Evolutionary conservation across 2,888 invertebrate species (phyloP).

Genomic region (Oligia fasciuncula): DNA sequence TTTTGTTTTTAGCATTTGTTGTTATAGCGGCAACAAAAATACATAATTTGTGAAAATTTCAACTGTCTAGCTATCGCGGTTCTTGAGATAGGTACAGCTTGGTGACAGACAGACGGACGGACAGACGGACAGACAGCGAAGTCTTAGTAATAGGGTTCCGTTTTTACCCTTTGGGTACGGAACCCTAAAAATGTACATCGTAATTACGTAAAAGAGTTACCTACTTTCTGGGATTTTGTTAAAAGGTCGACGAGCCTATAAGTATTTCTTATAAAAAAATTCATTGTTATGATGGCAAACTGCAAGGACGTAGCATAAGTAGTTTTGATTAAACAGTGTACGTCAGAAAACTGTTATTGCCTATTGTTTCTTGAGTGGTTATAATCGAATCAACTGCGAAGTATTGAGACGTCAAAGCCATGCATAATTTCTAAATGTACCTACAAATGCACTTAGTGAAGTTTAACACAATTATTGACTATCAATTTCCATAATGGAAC

Average conservation of each 20-base stretch:
- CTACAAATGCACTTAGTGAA: constrained; percentile 23
- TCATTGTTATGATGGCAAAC: background rate
- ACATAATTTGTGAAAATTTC: too few species aligned
- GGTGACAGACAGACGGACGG: too few species aligned
- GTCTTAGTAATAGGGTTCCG: too few species aligned
- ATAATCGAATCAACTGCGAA: constrained; percentile 30
- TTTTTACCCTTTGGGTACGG: too few species aligned
- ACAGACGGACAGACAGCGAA: too few species aligned
- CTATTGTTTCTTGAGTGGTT: constrained; percentile 41
- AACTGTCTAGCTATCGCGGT: too few species aligned
- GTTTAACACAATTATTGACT: constrained; percentile 29
- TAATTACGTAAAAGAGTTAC: background rate
- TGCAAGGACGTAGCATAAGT: constrained; percentile 21
- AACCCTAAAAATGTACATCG: background rate
- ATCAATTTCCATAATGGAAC: constrained; percentile 36
- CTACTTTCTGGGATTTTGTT: background rate
- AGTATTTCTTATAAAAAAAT: background rate
- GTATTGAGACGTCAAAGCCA: constrained; percentile 14
- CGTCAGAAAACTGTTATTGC: constrained; percentile 43
- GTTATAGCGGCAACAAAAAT: too few species aligned
- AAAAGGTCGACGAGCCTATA: background rate
- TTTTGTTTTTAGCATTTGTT: too few species aligned
- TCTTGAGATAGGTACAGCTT: too few species aligned
- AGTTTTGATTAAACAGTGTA: constrained; percentile 35
- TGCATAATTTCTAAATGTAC: constrained; percentile 22